These are phyloP conservation scores for Ophioderma brevispina DNA, from an alignment of 35 echinoderm and acorn worm species.

Conservation along the genomic window DNA sequence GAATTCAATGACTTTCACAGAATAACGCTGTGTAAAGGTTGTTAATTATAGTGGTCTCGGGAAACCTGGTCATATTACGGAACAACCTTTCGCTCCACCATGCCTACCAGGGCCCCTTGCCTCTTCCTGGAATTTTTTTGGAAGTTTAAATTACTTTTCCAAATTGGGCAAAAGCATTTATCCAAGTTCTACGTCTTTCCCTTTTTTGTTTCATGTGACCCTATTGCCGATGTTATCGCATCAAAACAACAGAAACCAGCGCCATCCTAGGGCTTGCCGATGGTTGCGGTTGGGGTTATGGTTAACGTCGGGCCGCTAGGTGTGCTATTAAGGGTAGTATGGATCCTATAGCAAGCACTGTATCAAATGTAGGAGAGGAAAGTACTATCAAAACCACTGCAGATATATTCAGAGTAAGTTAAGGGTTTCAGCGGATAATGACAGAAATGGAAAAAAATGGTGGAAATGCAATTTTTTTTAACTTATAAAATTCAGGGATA, in stretches of 20 bases:
- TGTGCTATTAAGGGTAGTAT: slow-evolving; percentile 52
- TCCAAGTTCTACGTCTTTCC: too few relatives aligned
- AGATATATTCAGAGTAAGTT: slow-evolving; percentile 52
- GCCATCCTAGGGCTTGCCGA: slow-evolving; percentile 49
- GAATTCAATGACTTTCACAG: too few relatives aligned
- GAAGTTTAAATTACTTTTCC: not conserved
- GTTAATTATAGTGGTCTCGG: too few relatives aligned
- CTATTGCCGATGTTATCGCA: slow-evolving; percentile 67
- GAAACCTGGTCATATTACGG: not conserved
- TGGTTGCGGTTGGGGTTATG: slow-evolving; percentile 47
- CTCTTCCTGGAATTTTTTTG: not conserved
- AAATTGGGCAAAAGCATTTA: too few relatives aligned
- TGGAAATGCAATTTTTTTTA: too few relatives aligned
- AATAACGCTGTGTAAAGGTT: too few relatives aligned
- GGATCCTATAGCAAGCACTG: slow-evolving; percentile 20
- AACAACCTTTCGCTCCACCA: not conserved
- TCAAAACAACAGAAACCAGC: slow-evolving; percentile 39
- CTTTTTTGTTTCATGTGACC: slow-evolving; percentile 24
- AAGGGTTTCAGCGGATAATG: too few relatives aligned
- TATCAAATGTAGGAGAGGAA: not conserved
- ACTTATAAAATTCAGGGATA: too few relatives aligned
- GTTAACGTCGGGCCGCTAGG: slow-evolving; percentile 30
- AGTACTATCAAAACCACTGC: slow-evolving; percentile 5
- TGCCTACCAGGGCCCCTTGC: not conserved
- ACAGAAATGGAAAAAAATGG: too few relatives aligned